A percentile compares a stretch with the other conserved stretches of the same genome.
Evolutionary conservation across 2,797 vertebrate species (phyloP).

Genomic region (Dryobates pubescens): DNA sequence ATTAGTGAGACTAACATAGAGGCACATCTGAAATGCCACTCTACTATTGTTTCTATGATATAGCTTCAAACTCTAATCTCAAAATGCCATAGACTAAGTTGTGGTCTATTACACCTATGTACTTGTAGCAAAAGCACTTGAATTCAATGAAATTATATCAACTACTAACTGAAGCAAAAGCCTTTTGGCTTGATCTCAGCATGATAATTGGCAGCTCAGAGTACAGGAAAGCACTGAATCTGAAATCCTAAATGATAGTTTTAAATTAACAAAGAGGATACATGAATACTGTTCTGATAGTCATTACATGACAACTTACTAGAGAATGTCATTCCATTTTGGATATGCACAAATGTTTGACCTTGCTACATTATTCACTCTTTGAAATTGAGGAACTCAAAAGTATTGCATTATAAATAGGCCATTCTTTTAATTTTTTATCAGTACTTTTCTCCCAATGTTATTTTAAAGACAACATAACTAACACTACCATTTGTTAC

Average conservation of each 20-base stretch:
- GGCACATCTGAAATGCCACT: background rate
- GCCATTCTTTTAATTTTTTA: slow-evolving; percentile 39
- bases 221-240: background rate
- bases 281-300: background rate
- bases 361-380: slow-evolving; percentile 45
- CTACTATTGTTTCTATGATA: background rate
- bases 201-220: background rate
- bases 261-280: background rate
- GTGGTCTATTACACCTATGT: background rate
- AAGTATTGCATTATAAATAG: slow-evolving; percentile 38
- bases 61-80: background rate
- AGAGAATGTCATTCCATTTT: background rate
- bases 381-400: slow-evolving; percentile 16
- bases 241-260: background rate
- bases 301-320: background rate
- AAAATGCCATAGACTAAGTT: background rate
- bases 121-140: background rate
- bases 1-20: background rate
- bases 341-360: background rate
- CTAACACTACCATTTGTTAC: background rate
- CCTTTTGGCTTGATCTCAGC: background rate
- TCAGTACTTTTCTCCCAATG: slow-evolving; percentile 27
- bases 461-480: slow-evolving; percentile 39
- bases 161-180: background rate
- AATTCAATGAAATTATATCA: background rate